Percentiles rank a stretch among this genome's conserved stretches.
Conservation (phyloP, 2,797 vertebrate species). For the Artibeus lituratus region DNA sequence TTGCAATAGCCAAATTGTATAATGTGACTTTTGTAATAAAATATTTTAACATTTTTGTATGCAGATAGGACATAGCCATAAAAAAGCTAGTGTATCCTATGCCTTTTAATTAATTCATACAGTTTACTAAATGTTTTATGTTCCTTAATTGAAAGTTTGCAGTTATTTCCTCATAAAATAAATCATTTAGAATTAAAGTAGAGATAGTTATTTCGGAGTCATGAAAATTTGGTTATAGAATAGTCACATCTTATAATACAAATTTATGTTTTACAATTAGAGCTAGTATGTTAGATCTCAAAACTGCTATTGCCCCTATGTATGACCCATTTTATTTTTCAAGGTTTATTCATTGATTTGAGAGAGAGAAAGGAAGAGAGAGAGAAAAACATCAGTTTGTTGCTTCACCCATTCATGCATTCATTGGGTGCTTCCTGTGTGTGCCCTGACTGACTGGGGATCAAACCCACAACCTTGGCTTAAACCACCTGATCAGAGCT, state of each 20-base stretch:
- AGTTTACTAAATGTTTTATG: slow-evolving; percentile 3
- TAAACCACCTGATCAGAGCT: too few relatives aligned
- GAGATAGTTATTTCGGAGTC: slow-evolving; percentile 2
- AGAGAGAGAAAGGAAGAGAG: too few relatives aligned
- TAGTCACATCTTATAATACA: not conserved
- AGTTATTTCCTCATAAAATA: slow-evolving; percentile 15
- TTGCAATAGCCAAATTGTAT: slow-evolving; percentile 16
- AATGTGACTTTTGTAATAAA: slow-evolving; percentile 18
- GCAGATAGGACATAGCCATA: not conserved
- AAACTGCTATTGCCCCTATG: not conserved
- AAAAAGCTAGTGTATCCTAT: not conserved
- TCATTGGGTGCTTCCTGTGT: too few relatives aligned
- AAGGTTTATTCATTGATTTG: too few relatives aligned
- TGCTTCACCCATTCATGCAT: too few relatives aligned
- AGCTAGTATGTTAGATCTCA: not conserved
- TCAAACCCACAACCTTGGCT: too few relatives aligned
- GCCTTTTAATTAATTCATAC: not conserved
- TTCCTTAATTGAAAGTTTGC: not conserved
- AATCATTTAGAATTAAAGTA: slow-evolving; percentile 17
- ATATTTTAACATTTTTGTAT: slow-evolving; percentile 25
- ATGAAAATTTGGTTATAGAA: not conserved
- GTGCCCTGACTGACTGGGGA: too few relatives aligned
- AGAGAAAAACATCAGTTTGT: too few relatives aligned
- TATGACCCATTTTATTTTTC: not conserved
- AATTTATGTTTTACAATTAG: slow-evolving; percentile 6